Conservation (phyloP, 2,888 invertebrate species). For the Cryptus viduatorius region DNA sequence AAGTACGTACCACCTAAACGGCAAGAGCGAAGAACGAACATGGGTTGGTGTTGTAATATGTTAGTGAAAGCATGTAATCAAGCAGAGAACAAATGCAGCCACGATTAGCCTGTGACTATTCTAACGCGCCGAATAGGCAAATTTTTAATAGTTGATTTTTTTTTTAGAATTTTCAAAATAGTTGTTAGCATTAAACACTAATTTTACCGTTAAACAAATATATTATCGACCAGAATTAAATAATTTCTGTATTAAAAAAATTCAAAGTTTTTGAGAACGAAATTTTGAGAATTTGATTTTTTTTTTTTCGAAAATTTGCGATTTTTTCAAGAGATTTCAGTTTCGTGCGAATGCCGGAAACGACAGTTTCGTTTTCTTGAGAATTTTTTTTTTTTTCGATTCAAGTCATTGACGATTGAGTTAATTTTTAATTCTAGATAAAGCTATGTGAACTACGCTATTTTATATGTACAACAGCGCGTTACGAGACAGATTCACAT, state of each 20-base stretch:
- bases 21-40: constrained; percentile 81
- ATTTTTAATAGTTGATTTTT: constrained; percentile 19
- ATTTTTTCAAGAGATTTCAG: background rate
- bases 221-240: background rate
- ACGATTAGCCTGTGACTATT: constrained; percentile 80
- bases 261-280: background rate
- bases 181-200: constrained; percentile 19
- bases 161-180: constrained; percentile 19
- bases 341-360: constrained; percentile 64
- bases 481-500: constrained; percentile 36
- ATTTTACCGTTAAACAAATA: background rate
- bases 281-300: no score
- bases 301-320: no score
- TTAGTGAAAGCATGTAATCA: constrained; percentile 83
- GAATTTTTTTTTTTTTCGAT: constrained; percentile 31
- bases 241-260: background rate
- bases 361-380: background rate
- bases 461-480: constrained; percentile 54
- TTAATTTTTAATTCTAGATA: constrained; percentile 61
- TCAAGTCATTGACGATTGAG: constrained; percentile 53
- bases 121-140: constrained; percentile 73
- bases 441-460: constrained; percentile 66
- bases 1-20: constrained; percentile 82
- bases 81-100: constrained; percentile 82
- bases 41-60: constrained; percentile 81